phyloP scores from a whole-genome alignment of 2,888 invertebrate genomes.

The Pomacea canaliculata region DNA sequence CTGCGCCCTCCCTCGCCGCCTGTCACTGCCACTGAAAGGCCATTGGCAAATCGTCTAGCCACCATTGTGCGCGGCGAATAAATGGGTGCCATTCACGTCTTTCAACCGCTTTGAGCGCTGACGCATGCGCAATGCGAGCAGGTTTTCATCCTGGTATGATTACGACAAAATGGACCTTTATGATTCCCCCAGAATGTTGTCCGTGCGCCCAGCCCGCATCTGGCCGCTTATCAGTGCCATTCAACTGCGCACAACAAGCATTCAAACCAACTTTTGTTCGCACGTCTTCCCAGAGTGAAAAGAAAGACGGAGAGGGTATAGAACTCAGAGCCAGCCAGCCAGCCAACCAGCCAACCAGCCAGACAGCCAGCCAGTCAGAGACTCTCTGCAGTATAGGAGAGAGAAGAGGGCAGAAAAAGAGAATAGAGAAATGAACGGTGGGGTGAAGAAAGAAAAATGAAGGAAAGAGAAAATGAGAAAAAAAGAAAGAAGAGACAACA shows the following conservation, averaged over 20 bases:
- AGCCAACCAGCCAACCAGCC: background rate
- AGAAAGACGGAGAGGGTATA: no score
- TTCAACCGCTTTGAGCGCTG: slow-evolving; percentile 26
- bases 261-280: slow-evolving; percentile 13
- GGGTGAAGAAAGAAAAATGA: background rate
- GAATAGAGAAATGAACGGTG: background rate
- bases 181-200: slow-evolving; percentile 18
- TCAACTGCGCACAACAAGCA: slow-evolving; percentile 7
- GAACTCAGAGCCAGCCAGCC: background rate
- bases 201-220: background rate
- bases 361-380: background rate
- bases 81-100: slow-evolving; percentile 28
- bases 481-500: background rate
- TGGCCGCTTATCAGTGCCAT: slow-evolving; percentile 23
- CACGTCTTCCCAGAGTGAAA: no score
- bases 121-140: slow-evolving; percentile 28
- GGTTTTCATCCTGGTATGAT: slow-evolving; percentile 28
- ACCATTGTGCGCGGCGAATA: slow-evolving; percentile 24
- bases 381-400: background rate
- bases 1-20: no score
- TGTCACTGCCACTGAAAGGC: background rate
- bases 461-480: background rate
- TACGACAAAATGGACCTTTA: slow-evolving; percentile 30
- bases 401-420: background rate
- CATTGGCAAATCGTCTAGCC: slow-evolving; percentile 6